Conservation (phyloP, 2,113 vertebrate species). For the Prolemur simus region DNA sequence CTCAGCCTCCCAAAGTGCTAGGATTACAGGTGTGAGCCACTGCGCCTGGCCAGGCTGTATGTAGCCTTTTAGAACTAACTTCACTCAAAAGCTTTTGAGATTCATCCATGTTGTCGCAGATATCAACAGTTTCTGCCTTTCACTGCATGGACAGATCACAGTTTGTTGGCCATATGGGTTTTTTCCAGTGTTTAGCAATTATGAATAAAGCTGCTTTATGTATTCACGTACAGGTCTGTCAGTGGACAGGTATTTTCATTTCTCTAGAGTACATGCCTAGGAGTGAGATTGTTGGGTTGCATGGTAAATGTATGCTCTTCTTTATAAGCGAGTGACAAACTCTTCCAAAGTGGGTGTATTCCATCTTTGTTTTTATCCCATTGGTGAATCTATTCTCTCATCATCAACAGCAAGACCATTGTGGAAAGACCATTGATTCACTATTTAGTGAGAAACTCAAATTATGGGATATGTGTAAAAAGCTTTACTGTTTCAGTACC, state of each 20-base stretch:
- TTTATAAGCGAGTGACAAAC: background rate
- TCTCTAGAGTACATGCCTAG: background rate
- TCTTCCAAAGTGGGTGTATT: background rate
- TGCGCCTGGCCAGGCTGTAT: background rate
- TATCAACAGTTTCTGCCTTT: background rate
- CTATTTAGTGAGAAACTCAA: background rate
- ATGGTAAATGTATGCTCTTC: background rate
- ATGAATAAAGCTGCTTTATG: background rate
- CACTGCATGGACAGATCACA: background rate
- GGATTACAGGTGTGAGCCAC: too few relatives aligned
- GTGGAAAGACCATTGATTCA: background rate
- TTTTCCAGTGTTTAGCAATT: background rate
- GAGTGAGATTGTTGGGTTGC: background rate
- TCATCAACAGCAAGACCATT: background rate
- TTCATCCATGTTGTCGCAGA: background rate
- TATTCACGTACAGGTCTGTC: background rate
- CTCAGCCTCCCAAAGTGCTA: too few relatives aligned
- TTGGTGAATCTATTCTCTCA: background rate
- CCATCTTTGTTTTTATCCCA: background rate
- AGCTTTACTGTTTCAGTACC: background rate
- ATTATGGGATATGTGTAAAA: background rate
- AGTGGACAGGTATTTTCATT: background rate
- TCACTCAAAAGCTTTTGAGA: background rate
- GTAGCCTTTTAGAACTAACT: background rate
- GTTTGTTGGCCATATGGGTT: background rate